Base-by-base conservation (phyloP, 2,113 vertebrate genomes). In the Gambusia affinis region DNA sequence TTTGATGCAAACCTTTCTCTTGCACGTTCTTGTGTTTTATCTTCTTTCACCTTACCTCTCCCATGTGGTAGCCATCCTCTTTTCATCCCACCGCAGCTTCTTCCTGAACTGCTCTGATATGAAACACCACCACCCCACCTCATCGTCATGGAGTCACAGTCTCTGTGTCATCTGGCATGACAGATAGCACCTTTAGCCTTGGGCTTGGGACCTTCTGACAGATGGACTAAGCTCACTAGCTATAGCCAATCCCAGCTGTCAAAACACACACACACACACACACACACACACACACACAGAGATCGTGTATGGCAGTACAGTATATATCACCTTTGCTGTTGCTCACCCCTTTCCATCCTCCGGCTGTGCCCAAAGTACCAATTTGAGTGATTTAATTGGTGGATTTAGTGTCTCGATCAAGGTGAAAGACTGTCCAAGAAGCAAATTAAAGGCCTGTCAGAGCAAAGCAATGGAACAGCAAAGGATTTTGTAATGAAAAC, bases 161-260 rank as follows among this genome's bases (percentile, higher is more conserved):
- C 83, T 88, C 70, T 70, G 57, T 91, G 91, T 93, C 89, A 87
- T 85, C 85, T 89, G 87, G 64, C 35, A 80, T 87, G 87, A 92
- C 82, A 90, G 86, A 92, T 89, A 89, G 85, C 79, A 87, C 89
- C 87, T 91, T 92, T 88, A 89, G 88, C 90, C 91, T 85, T 87
- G 91, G 85, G 88, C 88, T 83, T 79, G 79, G 81, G 73, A 65
- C 79, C 80, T 68, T 85, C 73, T 89, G 90, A 91, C 86, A 85
- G 86, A 92, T 87, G 82, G 86, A 84, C 85, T 84, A 61, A 90
- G 89, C 87, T 90, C 82, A 80, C 77, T 57, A 79, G 80, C 75
- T 79, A 78, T 72, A 87, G 85, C 83, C 89, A 87, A 86, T 89
- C 87, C 83, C 51, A 72, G 79, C 85, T 91, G 89, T 89, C 83